Evolutionary conservation across 2,797 vertebrate genomes (phyloP), one percentile per base, ranked within the genome.

Genomic region (Zalophus californianus): DNA sequence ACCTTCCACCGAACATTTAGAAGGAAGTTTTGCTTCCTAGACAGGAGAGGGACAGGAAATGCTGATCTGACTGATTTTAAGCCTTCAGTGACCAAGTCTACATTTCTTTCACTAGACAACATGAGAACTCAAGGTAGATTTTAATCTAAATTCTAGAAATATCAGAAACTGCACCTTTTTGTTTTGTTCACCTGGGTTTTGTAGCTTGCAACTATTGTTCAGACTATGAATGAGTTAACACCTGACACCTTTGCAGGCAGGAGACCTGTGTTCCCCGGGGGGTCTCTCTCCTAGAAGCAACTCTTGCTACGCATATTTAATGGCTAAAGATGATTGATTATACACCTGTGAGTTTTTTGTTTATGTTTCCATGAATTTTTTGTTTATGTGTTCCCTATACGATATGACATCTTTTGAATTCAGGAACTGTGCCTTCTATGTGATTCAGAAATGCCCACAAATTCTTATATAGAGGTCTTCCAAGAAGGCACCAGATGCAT

Each of bases 321-420:
- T 60, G 38, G 79, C 84, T 91, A 27, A 88, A 77, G 90, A 73
- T 41, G 68, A 90, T 35, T 58, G 79, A 20, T 35, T 16, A 50
- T 3, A 38, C n/a, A 83, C 25, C 35, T 35, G 70, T 4, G 16
- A 79, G 41, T 58, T 70, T 89, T 91, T 78, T 32, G 72, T 84
- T 78, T 70, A 20, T 14, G 48, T 78, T 93, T 78, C 68, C 50
- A 44, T 84, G 91, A 73, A 80, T 92, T 89, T 41, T 68, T 92
- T 38, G 38, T 38, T 38, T 58, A 92, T 64, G 29, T 32, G 32
- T 29, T 91, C 64, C 15, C 68, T 85, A 32, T 83, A 70, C 48
- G 82, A 82, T 82, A 68, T 5, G 75, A 73, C 62, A 32, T 38
- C 35, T 88, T 93, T 79, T 58, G 77, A 93, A 60, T 60, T 62